Conservation (phyloP, 2,113 vertebrate species). For the Lipophrys pholis region DNA sequence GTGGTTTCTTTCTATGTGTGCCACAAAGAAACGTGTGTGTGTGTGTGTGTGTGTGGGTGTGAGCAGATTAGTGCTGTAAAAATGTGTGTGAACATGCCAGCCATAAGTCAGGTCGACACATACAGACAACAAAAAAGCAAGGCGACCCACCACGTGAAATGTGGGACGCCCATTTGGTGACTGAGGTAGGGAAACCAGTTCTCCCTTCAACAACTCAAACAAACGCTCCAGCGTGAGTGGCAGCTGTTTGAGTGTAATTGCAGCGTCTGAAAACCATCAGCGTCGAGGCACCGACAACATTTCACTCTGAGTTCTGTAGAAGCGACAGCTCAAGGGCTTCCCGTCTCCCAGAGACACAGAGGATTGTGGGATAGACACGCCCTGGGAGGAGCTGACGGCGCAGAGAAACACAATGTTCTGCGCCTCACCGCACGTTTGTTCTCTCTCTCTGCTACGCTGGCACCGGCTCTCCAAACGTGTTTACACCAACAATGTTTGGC, state of each 20-base stretch:
- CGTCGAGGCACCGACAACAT: conserved; percentile 17
- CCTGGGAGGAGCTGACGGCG: conserved; percentile 8
- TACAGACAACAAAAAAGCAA: not conserved
- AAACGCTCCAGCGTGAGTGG: conserved; percentile 35
- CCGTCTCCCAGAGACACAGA: not conserved
- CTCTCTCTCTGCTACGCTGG: not conserved
- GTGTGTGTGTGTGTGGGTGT: conserved; percentile 15
- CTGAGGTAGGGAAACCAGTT: conserved; percentile 6
- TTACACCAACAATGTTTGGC: not conserved
- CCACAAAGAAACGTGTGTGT: conserved; percentile 2
- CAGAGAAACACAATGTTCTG: conserved; percentile 40
- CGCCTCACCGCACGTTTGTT: conserved; percentile 12
- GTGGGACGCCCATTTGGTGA: conserved; percentile 12
- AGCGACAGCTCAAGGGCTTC: conserved; percentile 35
- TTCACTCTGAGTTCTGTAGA: conserved; percentile 37
- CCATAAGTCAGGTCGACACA: conserved; percentile 8
- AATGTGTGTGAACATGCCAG: conserved; percentile 20
- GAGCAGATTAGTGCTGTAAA: conserved; percentile 14
- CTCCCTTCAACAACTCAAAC: conserved; percentile 30
- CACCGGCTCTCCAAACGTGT: not conserved
- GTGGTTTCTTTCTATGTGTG: not conserved
- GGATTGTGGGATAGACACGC: conserved; percentile 21
- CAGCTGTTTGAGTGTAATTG: conserved; percentile 32
- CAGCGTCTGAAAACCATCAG: conserved; percentile 60
- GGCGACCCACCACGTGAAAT: not conserved